phyloP scores from a whole-genome alignment of 2,888 invertebrate species.

The Athripsodes cinereus region DNA sequence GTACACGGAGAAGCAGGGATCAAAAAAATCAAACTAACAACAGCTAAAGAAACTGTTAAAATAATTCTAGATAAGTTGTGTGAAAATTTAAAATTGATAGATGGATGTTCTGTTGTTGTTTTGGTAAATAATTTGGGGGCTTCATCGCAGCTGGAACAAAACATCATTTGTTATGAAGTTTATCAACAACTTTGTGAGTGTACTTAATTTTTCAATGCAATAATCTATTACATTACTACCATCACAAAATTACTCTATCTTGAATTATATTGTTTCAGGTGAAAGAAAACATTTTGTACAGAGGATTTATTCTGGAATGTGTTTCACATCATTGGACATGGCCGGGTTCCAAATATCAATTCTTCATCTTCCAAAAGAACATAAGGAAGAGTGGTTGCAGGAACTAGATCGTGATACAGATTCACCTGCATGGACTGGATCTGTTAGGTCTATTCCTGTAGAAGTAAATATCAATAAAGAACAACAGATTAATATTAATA shows the following conservation, averaged over 20 bases:
- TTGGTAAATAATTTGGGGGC: constrained; percentile 77
- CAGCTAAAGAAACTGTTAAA: constrained; percentile 44
- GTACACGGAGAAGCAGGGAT: constrained; percentile 53
- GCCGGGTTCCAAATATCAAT: constrained; percentile 72
- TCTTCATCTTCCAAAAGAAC: constrained; percentile 46
- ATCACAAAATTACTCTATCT: too few relatives aligned
- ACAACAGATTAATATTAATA: too few relatives aligned
- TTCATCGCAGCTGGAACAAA: constrained; percentile 68
- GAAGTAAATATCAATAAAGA: not conserved
- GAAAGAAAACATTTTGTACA: constrained; percentile 37
- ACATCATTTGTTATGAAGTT: constrained; percentile 61
- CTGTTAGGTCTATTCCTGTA: constrained; percentile 26
- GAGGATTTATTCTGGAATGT: constrained; percentile 51
- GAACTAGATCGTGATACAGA: constrained; percentile 54
- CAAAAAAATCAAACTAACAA: constrained; percentile 41
- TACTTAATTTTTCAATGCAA: too few relatives aligned
- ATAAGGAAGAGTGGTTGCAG: constrained; percentile 45
- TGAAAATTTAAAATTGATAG: constrained; percentile 36
- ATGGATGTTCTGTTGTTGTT: constrained; percentile 49
- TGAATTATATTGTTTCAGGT: not conserved
- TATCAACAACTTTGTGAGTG: constrained; percentile 55
- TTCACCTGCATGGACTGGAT: constrained; percentile 55
- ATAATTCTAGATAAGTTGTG: constrained; percentile 45
- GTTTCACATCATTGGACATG: constrained; percentile 74
- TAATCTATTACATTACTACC: too few relatives aligned